A percentile compares a stretch with the other conserved stretches of the same genome.
Conservation (phyloP, 1,140 invertebrate genomes). For the Drosophila ficusphila region DNA sequence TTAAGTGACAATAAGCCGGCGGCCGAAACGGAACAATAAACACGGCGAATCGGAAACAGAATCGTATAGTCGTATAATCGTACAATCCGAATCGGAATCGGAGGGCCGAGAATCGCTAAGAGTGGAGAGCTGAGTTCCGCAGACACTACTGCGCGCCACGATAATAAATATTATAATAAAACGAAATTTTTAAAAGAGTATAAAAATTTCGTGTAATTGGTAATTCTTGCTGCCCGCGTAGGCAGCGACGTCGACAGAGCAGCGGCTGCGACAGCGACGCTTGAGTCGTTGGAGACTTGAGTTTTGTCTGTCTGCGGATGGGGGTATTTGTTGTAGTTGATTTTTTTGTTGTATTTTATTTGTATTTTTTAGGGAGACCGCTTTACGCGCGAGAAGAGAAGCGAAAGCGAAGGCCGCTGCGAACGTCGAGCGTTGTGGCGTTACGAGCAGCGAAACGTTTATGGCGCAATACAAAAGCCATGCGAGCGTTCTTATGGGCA, state of each 20-base stretch:
- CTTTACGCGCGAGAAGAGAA: slow-evolving; percentile 31
- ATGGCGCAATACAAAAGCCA: slow-evolving; percentile 84
- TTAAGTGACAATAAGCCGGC: slow-evolving; percentile 81
- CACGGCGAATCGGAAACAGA: slow-evolving; percentile 45
- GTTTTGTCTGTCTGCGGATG: slow-evolving; percentile 53
- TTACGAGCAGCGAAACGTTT: slow-evolving; percentile 84
- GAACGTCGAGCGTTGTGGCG: slow-evolving; percentile 83
- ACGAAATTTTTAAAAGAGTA: slow-evolving; percentile 84
- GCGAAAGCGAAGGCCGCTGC: slow-evolving; percentile 58
- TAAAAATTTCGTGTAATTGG: slow-evolving; percentile 84
- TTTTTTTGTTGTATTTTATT: slow-evolving; percentile 1
- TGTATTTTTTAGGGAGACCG: slow-evolving; percentile 32
- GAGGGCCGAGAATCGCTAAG: slow-evolving; percentile 42
- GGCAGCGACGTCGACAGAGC: slow-evolving; percentile 51
- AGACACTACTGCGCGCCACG: slow-evolving; percentile 84
- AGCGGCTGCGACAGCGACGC: slow-evolving; percentile 31
- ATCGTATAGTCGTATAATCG: slow-evolving; percentile 34
- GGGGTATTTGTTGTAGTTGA: slow-evolving; percentile 32
- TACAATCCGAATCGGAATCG: slow-evolving; percentile 41
- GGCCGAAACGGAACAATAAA: slow-evolving; percentile 66
- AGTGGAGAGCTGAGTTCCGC: slow-evolving; percentile 73
- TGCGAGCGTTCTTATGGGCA: slow-evolving; percentile 79
- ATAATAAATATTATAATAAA: slow-evolving; percentile 85
- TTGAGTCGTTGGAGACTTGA: slow-evolving; percentile 63
- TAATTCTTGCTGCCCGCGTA: slow-evolving; percentile 80